Evolutionary conservation across 2,113 vertebrate genomes (phyloP), one percentile per base, ranked within the genome.

Genomic region (Saccopteryx leptura): DNA sequence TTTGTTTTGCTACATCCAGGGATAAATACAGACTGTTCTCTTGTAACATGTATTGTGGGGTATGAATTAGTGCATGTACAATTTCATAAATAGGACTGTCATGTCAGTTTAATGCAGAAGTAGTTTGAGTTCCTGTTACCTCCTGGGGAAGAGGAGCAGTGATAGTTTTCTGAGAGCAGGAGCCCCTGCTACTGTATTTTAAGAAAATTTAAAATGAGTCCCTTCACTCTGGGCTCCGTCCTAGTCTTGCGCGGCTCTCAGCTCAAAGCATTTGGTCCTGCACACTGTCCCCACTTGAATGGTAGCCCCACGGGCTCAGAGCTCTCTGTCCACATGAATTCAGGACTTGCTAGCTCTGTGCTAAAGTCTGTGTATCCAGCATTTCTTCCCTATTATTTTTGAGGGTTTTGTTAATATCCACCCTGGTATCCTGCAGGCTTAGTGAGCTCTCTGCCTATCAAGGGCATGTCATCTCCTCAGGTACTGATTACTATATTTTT

Each of bases 91-190:
- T 61, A 75, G 0, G 1, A 39, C 46, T 72, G 0, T 81, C 33
- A 6, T 72, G 31, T 82, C 56, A 9, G 7, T 68, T 93, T 65
- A 81, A 60, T 48, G 14, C 26, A 82, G 48, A 66, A n/a, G 31
- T 78, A 56, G 48, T 85, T 90, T 74, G 5, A 7, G 5, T 93
- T 91, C 31, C 58, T 82, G 11, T 95, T 58, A 89, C 65, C 23
- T 85, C 72, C 58, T 63, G 24, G n/a, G 58, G 46, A 61, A 82
- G 26, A 31, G 13, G 26, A 84, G 7, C 50, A 71, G 48, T 39
- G 13, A 83, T 48, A 46, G 54, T 90, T 84, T 60, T 56, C 76
- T 93, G 85, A 23, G 15, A 84, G 5, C 78, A 93, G 18, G 33
- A 75, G 39, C 19, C 46, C 33, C 75, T 58, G 31, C 54, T 90